Base-by-base conservation (phyloP, 2,797 vertebrate genomes). In the Pseudomugil gertrudae region DNA sequence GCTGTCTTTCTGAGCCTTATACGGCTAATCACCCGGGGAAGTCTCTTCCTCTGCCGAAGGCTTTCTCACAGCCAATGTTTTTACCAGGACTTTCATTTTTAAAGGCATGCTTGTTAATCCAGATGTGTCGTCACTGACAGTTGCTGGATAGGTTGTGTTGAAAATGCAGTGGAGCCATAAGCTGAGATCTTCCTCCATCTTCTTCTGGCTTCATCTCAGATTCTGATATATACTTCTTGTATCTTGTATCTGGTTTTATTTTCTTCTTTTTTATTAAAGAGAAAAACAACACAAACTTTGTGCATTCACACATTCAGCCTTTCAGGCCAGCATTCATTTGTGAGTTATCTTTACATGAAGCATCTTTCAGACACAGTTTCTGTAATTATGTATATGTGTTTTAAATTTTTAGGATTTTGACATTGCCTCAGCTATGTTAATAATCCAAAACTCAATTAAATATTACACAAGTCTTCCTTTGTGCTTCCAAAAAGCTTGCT, bases 31-130 rank as follows among this genome's bases (percentile, higher is more conserved):
- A 9, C 70, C 72, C 58, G 9, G 60, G 52, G 67, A 83, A 3
- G 60, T 23, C 61, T 69, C 47, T 17, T 64, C 52, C 63, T 59
- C 50, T 27, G 17, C 5, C 0, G 50, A 66, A 63, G 63, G 60
- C 58, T 74, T 50, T 69, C 69, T 40, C 8, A 26, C 74, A 38
- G 69, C 27, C 23, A 68, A 69, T 63, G 73, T 72, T 80, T 70
- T 70, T 48, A 66, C 79, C 15, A 2, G 56, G 54, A 70, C 57
- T 51, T 84, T 72, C 80, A 78, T 79, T 78, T 83, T 84, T 86
- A 85, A 85, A 74, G 60, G 73, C 59, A 73, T 51, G 69, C 80
- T 85, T 67, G 82, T 89, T 89, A 79, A 79, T 63, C 71, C 50
- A 67, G 71, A 69, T 57, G 66, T 66, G 69, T 71, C 21, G 13